Base-by-base conservation (phyloP, 2,888 invertebrate genomes). In the Rhimphoctona megacephalus region DNA sequence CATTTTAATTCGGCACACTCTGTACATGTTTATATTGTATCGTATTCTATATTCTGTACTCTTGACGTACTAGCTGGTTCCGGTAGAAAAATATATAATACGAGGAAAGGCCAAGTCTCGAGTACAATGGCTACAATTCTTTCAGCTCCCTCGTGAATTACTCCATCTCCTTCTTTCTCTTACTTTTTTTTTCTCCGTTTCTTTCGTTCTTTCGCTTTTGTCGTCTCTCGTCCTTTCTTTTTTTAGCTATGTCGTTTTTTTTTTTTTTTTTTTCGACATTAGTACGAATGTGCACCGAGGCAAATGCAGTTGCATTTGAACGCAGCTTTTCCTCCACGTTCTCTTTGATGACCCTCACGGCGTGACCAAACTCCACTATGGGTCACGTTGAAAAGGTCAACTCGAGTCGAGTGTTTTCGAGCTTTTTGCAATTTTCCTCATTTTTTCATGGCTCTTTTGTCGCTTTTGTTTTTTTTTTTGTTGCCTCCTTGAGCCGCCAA, bases 81-180 rank as follows among this genome's bases (percentile, higher is more conserved):
- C 73, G 73, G 81, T 69, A 69, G 78, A 84, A 78, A 81, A 86
- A 81, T 43, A 78, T 78, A 84, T 49, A 84, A 81, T 84, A 52
- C 86, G 30, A 64, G 66, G 25, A 76, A 54, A 72, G 76, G 25
- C 76, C 85, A 73, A 83, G 57, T 43, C 70, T 30, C 22, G 74
- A 74, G 81, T 57, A 84, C 84, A 86, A 86, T 86, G 81, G 73
- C 66, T 22, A 74, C 81, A 64, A 84, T 86, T 86, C 84, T 84
- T 81, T 74, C 67, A 33, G 69, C 69, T 84, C 83, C 81, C 81
- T 79, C 78, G 80, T 78, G 77, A 69, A 81, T 81, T 25, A 36
- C 25, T 22, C 33, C 11, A 2, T 9, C 43, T 43, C 43, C 17
- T 54, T 67, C 39, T 36, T 33, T 67, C 30, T 49, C 33, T 80